A percentile compares a stretch with the other conserved stretches of the same genome.
Evolutionary conservation across 2,113 vertebrate species (phyloP).

Genomic region (Ctenomys sociabilis): DNA sequence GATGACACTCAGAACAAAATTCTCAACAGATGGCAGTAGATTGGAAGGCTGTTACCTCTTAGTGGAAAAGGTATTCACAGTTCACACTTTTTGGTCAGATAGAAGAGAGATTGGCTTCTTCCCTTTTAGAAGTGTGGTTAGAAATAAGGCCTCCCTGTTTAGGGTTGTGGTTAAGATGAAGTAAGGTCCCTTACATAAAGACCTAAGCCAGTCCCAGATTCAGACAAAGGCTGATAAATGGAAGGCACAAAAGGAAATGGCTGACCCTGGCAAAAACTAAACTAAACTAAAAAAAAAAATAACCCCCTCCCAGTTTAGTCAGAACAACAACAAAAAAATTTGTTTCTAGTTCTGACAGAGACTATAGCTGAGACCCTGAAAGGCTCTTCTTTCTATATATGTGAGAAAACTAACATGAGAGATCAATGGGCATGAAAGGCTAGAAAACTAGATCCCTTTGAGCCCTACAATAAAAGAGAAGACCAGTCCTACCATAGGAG

Average conservation of each 20-base stretch:
- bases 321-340: not conserved
- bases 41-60: not conserved
- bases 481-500: not conserved
- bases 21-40: not conserved
- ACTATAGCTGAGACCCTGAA: not conserved
- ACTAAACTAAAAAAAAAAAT: too few relatives aligned
- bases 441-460: not conserved
- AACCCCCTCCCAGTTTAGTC: too few relatives aligned
- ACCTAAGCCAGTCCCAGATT: not conserved
- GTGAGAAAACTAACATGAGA: not conserved
- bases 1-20: not conserved
- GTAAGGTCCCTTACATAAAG: not conserved
- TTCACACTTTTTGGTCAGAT: not conserved
- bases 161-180: not conserved
- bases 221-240: not conserved
- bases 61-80: not conserved
- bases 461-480: not conserved
- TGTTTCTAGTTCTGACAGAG: not conserved
- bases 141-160: not conserved
- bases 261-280: not conserved
- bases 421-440: not conserved
- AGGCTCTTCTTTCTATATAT: not conserved
- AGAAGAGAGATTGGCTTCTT: not conserved
- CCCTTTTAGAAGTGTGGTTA: not conserved
- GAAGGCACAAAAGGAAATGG: conserved; percentile 1